These are phyloP conservation scores for Diploptera punctata DNA, from an alignment of 2,888 invertebrate species.

Conservation along the genomic window DNA sequence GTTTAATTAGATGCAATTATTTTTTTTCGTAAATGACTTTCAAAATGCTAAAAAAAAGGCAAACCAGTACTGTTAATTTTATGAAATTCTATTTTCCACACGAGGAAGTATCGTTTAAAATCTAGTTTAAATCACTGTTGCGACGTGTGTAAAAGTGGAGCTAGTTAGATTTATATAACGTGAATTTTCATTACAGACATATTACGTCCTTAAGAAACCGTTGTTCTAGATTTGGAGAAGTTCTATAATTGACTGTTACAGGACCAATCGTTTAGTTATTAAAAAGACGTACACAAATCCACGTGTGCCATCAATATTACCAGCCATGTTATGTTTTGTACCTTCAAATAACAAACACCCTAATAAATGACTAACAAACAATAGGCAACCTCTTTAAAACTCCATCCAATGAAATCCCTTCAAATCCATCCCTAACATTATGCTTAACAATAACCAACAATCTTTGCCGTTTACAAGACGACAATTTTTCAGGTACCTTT, in stretches of 20 bases:
- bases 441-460: conserved; percentile 37
- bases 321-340: conserved; percentile 11
- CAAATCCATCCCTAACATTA: conserved; percentile 14
- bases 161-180: too few relatives aligned
- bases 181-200: too few relatives aligned
- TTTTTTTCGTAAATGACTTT: too few relatives aligned
- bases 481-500: conserved; percentile 42
- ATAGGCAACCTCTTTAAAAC: conserved; percentile 1
- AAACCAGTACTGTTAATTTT: too few relatives aligned
- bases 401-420: not conserved
- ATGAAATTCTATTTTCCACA: too few relatives aligned
- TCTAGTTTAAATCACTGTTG: too few relatives aligned
- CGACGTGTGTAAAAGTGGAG: too few relatives aligned
- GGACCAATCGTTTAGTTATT: not conserved
- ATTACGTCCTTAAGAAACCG: too few relatives aligned
- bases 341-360: not conserved
- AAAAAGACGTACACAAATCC: not conserved
- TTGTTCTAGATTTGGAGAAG: not conserved
- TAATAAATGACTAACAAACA: conserved; percentile 12
- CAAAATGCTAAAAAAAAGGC: too few relatives aligned
- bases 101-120: too few relatives aligned
- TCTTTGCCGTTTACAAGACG: conserved; percentile 36
- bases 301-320: not conserved
- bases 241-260: not conserved
- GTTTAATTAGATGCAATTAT: too few relatives aligned